A percentile compares a stretch with the other conserved stretches of the same genome.
These are phyloP conservation scores for Illadopsis cleaveri DNA, from an alignment of 2,113 vertebrate species.

Conservation along the genomic window DNA sequence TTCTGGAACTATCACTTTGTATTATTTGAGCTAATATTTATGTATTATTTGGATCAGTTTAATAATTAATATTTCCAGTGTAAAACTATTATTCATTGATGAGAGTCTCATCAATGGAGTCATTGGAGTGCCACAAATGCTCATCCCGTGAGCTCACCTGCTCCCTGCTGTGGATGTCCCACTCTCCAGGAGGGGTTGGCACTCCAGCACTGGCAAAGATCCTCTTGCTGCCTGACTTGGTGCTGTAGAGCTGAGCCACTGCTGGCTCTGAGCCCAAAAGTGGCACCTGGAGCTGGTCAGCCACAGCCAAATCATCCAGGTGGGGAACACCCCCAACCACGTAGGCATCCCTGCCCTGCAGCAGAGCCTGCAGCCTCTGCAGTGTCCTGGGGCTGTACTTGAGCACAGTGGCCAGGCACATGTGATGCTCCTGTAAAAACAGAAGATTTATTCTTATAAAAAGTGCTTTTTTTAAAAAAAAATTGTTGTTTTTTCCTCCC, in stretches of 20 bases:
- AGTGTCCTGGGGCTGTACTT: constrained; percentile 88
- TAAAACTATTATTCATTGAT: not conserved
- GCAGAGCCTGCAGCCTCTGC: constrained; percentile 78
- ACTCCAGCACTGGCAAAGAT: constrained; percentile 79
- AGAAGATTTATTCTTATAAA: constrained; percentile 67
- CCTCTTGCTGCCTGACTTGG: constrained; percentile 84
- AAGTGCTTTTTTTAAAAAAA: constrained; percentile 14
- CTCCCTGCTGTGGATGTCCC: constrained; percentile 73
- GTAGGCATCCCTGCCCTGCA: constrained; percentile 80
- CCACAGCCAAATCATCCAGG: constrained; percentile 85
- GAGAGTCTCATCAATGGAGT: not conserved
- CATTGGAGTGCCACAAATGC: accelerated
- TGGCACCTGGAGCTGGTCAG: constrained; percentile 83
- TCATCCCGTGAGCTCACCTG: constrained; percentile 73
- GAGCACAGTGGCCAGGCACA: constrained; percentile 87
- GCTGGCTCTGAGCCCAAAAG: constrained; percentile 83
- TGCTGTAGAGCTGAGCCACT: constrained; percentile 79
- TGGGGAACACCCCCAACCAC: constrained; percentile 81
- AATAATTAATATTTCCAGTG: not conserved
- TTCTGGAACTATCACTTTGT: not conserved
- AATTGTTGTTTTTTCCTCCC: not conserved
- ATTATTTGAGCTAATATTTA: not conserved
- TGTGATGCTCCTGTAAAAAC: constrained; percentile 75
- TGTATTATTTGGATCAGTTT: not conserved
- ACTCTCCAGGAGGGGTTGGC: constrained; percentile 78